Percentiles rank a stretch among this genome's conserved stretches.
These are phyloP conservation scores for Nannobrachium achirus DNA, from an alignment of 2,113 vertebrate species.

Conservation along the genomic window DNA sequence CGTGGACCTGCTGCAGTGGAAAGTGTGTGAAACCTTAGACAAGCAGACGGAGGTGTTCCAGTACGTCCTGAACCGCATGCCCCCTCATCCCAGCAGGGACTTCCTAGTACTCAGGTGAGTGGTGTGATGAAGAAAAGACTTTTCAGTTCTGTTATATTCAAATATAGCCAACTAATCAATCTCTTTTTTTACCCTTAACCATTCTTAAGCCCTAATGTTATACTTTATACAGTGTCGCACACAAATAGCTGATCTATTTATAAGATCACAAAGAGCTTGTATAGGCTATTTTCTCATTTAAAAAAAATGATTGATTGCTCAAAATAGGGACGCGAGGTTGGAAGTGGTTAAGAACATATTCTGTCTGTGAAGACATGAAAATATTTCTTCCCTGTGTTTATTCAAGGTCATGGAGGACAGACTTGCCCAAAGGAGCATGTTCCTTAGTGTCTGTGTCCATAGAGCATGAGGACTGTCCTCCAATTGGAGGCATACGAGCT, in stretches of 20 bases:
- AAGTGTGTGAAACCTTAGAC: constrained; percentile 91
- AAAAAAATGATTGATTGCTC: no score
- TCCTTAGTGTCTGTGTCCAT: constrained; percentile 89
- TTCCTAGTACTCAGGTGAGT: constrained; percentile 93
- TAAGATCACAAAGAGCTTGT: no score
- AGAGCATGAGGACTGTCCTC: constrained; percentile 88
- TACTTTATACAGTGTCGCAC: no score
- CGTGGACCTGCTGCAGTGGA: constrained; percentile 95
- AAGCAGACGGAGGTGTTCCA: constrained; percentile 95
- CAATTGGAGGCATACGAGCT: constrained; percentile 86
- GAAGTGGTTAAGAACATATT: no score
- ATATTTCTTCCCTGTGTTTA: constrained; percentile 1
- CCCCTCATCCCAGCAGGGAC: constrained; percentile 92
- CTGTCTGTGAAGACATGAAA: not conserved
- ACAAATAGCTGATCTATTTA: no score
- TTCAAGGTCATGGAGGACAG: constrained; percentile 92
- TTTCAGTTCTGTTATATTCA: not conserved
- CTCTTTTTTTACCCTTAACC: no score
- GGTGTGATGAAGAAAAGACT: not conserved
- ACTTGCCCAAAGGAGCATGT: constrained; percentile 92
- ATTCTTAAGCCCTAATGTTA: no score
- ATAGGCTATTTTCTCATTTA: no score
- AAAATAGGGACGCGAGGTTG: no score
- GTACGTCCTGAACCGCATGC: constrained; percentile 93
- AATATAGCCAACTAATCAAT: no score